Conservation (phyloP, 1,140 invertebrate genomes). For the Rhizoglyphus robini region DNA sequence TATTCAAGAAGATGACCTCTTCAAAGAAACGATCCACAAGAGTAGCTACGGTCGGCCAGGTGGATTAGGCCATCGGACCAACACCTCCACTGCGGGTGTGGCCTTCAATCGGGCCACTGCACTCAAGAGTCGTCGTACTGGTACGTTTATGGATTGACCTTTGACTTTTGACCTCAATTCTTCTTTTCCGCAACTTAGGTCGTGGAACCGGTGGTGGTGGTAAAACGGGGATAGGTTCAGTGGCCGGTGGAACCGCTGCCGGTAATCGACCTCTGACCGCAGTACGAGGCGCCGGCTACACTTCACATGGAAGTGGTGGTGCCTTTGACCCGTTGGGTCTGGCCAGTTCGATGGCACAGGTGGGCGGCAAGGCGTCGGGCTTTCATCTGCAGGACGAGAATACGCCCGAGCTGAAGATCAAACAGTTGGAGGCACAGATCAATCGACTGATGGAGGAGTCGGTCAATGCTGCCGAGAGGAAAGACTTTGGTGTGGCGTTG, state of each 20-base stretch:
- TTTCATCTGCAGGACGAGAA: conserved; percentile 27
- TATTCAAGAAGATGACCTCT: conserved; percentile 48
- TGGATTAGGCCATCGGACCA: not conserved
- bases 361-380: conserved; percentile 22
- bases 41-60: conserved; percentile 41
- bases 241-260: conserved; percentile 22
- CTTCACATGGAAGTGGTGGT: conserved; percentile 37
- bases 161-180: too few species aligned
- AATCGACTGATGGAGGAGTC: conserved; percentile 69
- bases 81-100: not conserved
- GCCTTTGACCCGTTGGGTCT: conserved; percentile 64
- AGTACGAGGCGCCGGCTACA: conserved; percentile 85
- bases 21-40: conserved; percentile 46
- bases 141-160: not conserved
- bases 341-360: conserved; percentile 38
- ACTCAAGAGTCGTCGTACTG: conserved; percentile 22
- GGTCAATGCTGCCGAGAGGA: conserved; percentile 49
- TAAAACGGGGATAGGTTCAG: conserved; percentile 6
- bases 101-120: conserved; percentile 27
- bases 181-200: not conserved
- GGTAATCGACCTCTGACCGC: conserved; percentile 75
- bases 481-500: conserved; percentile 45
- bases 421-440: conserved; percentile 61
- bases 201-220: not conserved
- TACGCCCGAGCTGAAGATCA: conserved; percentile 71